Conservation (phyloP, 1,140 invertebrate species). For the Drosophila quadrilineata region DNA sequence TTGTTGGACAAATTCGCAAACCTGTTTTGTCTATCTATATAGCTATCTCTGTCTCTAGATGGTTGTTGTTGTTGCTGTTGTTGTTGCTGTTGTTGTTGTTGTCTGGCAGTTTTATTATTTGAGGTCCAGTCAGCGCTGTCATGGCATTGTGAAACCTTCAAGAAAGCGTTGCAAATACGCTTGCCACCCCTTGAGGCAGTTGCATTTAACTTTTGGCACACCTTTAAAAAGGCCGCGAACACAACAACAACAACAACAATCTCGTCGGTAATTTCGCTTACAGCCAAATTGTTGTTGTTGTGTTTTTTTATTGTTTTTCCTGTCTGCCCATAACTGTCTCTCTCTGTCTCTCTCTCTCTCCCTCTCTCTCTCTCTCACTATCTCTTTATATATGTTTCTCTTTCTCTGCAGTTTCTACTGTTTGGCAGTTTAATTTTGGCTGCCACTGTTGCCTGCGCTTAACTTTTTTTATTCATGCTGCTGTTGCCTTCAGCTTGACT, state of each 20-base stretch:
- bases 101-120: constrained; percentile 43
- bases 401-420: constrained; percentile 8
- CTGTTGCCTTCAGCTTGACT: constrained; percentile 30
- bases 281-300: no score
- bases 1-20: constrained; percentile 54
- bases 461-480: constrained; percentile 27
- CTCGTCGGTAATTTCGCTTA: constrained; percentile 32
- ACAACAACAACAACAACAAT: constrained; percentile 49
- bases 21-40: no score
- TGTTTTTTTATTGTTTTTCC: constrained; percentile 54
- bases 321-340: constrained; percentile 14
- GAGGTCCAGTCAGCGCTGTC: constrained; percentile 15
- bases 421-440: constrained; percentile 47
- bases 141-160: constrained; percentile 24
- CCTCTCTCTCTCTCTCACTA: background rate
- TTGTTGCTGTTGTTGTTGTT: constrained; percentile 8
- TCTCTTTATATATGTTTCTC: no score
- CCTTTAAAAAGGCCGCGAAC: constrained; percentile 42
- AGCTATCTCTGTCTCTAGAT: no score
- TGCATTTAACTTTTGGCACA: constrained; percentile 75
- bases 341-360: background rate
- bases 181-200: constrained; percentile 63
- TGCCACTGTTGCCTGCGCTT: constrained; percentile 7
- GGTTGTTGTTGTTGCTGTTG: background rate
- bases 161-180: no score